Conservation (phyloP, 2,888 invertebrate genomes). For the Stenodema calcarata region DNA sequence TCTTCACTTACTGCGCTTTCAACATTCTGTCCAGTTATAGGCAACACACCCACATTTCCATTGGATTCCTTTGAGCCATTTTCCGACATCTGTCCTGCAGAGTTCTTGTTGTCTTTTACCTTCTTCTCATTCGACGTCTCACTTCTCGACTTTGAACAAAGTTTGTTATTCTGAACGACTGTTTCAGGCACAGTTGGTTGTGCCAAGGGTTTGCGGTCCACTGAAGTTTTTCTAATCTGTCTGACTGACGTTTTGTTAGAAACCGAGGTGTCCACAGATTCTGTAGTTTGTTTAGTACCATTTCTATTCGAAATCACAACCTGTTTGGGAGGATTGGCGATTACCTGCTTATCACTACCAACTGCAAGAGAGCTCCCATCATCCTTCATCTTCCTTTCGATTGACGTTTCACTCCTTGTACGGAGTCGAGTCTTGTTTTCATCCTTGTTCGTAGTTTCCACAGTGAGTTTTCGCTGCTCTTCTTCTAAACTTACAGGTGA, state of each 20-base stretch:
- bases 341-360: background rate
- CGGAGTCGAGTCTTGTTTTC: background rate
- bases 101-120: background rate
- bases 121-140: background rate
- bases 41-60: too few species aligned
- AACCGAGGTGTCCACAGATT: background rate
- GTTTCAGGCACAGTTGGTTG: background rate
- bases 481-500: background rate
- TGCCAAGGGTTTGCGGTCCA: background rate
- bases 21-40: background rate
- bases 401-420: background rate
- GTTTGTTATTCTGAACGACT: background rate
- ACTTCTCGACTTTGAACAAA: background rate
- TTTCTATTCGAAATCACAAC: background rate
- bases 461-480: background rate
- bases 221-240: background rate
- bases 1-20: background rate
- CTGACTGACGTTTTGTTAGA: background rate
- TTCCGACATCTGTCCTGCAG: background rate
- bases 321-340: background rate
- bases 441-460: background rate
- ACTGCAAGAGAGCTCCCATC: background rate
- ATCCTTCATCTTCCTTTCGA: background rate
- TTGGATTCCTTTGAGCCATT: too few species aligned
- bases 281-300: background rate